A percentile compares a stretch with the other conserved stretches of the same genome.
phyloP scores from a whole-genome alignment of 2,888 invertebrate genomes.

The Harpalus rubripes region DNA sequence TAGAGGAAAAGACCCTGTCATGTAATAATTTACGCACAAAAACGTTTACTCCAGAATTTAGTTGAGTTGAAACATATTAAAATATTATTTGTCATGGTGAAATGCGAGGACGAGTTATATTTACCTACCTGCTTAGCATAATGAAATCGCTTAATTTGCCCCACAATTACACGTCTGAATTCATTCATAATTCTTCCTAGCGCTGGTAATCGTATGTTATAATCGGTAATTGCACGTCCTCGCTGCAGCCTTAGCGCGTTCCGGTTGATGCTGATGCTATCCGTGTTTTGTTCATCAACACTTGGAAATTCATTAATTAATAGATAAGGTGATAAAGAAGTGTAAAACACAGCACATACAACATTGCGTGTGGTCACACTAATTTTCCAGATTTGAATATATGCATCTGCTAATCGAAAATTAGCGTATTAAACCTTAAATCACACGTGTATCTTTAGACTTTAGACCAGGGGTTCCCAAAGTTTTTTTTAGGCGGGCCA shows the following conservation, averaged over 20 bases:
- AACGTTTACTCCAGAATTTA: conserved; percentile 15
- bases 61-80: not conserved
- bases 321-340: conserved; percentile 11
- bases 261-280: conserved; percentile 42
- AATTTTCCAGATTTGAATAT: too few species aligned
- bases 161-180: conserved; percentile 56
- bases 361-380: not conserved
- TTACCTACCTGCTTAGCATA: conserved; percentile 6
- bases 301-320: conserved; percentile 35
- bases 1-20: not conserved
- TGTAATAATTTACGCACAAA: not conserved
- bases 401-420: too few species aligned
- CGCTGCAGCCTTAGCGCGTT: conserved; percentile 30
- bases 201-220: conserved; percentile 2
- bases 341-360: not conserved
- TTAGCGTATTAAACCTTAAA: too few species aligned
- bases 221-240: conserved; percentile 46
- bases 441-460: too few species aligned
- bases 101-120: conserved; percentile 13
- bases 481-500: too few species aligned
- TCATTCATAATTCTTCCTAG: conserved; percentile 52
- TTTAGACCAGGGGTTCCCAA: too few species aligned
- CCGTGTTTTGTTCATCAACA: conserved; percentile 44
- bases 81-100: conserved; percentile 32
- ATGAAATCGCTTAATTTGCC: conserved; percentile 16